Base-by-base conservation (phyloP, 2,888 invertebrate genomes). In the Macrophya alboannulata region DNA sequence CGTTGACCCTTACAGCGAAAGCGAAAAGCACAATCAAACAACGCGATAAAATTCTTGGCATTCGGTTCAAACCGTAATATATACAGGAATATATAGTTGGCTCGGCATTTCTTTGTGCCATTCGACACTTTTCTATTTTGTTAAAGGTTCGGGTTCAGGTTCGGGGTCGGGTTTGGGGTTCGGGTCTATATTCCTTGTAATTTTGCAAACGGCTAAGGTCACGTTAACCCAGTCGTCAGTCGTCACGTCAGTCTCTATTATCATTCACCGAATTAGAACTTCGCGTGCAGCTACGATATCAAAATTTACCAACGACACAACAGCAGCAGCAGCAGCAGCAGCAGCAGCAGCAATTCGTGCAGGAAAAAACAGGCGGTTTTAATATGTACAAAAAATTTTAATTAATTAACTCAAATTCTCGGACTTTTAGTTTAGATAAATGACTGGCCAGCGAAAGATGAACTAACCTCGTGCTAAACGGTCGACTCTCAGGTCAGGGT, bases 1-100 rank as follows among this genome's bases (percentile, higher is more conserved):
- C 72, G 72, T 74, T 74, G 72, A 74, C 72, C 72, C 72, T 74
- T 21, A n/a, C n/a, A 25, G 10, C 68, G 17, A n/a, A 31, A 31
- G 31, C 31, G 45, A 74, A 45, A 45, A 43, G 21, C 17, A 74
- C n/a, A 45, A 25, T 12, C 45, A 8, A 8, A n/a, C n/a, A 25
- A 31, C 9, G 10, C 3, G n/a, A 71, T 4, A 71, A 45, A 37
- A 68, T 68, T 68, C 68, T 68, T 68, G 68, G 37, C 68, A 68
- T 37, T 37, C 15, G 31, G 3, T 31, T 31, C 3, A 31, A 31
- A 31, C 31, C 31, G 3, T n/a, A n/a, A n/a, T n/a, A n/a, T n/a
- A 31, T 31, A 31, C 31, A 1, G 1, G 31, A 31, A 31, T 31
- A n/a, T n/a, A n/a, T n/a, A 31, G 1, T 31, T 31, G 31, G 31